Evolutionary conservation across 2,797 vertebrate species (phyloP), one percentile per base, ranked within the genome.

Genomic region (Linurgus olivaceus): DNA sequence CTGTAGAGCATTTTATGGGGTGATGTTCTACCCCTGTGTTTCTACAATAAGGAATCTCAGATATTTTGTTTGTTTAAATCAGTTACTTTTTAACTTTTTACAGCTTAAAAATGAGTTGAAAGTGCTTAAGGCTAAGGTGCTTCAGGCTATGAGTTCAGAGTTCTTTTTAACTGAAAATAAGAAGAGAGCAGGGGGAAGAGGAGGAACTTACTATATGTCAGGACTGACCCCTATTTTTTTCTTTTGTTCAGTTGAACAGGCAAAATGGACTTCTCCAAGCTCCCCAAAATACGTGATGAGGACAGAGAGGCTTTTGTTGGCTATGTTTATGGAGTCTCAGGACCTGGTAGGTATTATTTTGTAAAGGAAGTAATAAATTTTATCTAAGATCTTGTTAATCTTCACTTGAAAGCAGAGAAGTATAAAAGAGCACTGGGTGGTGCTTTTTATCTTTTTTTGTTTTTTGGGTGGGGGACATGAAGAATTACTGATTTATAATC

Each of bases 251-350:
- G 96, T 59, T 97, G 80, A 97, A 91, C 78, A 91, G 90, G 86
- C 82, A 98, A 97, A 97, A 99, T 99, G 99, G 98, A 99, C 97
- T 98, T 98, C 94, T 99, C 99, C 94, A 99, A 99, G 97, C 98
- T 99, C 96, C 98, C 99, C 37, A 99, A 98, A 98, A 98, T 99
- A 93, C 97, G 97, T 59, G 98, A 99, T 97, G 99, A 98, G 97
- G 99, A 99, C 26, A 96, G 96, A 91, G 99, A 99, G 97, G 98
- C 98, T 93, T 92, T 98, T 63, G 99, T 99, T 97, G 99, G 99
- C 97, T 99, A 98, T 52, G 99, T 99, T 59, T 98, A 99, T 89
- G 99, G 99, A 40, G 99, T 99, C 89, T 99, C 99, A 1, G 99
- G 99, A 95, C 99, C 99, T 96, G 99, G 99, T 99, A 84, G 88